Percentiles rank a stretch among this genome's conserved stretches.
Conservation (phyloP, 2,888 invertebrate species). For the Sisyra terminalis region DNA sequence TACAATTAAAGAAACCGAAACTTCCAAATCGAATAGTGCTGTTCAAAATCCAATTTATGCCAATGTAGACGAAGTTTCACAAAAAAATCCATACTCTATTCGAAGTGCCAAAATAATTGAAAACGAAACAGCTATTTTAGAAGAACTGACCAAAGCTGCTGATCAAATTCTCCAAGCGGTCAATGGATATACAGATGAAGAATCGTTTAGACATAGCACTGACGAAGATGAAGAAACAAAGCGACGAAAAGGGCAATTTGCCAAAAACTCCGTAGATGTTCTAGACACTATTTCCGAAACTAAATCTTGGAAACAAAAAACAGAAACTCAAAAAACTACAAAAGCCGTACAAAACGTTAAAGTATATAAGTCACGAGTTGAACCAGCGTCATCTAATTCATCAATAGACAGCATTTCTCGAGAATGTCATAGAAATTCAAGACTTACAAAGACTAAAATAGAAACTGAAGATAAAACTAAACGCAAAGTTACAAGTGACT, state of each 20-base stretch:
- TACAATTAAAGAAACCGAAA: background rate
- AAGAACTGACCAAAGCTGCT: conserved; percentile 38
- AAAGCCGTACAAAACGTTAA: conserved; percentile 10
- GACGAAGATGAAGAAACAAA: conserved; percentile 24
- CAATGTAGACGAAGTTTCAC: conserved; percentile 18
- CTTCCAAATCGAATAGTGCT: background rate
- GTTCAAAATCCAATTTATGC: conserved; percentile 21
- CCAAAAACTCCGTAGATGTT: conserved; percentile 15
- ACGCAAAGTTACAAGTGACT: conserved; percentile 15
- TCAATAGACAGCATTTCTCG: conserved; percentile 23
- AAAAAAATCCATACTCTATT: conserved; percentile 9
- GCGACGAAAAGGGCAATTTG: conserved; percentile 19
- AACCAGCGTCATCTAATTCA: conserved; percentile 24
- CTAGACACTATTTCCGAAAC: conserved; percentile 28
- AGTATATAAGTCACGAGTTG: conserved; percentile 17
- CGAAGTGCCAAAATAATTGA: conserved; percentile 25
- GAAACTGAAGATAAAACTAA: conserved; percentile 13
- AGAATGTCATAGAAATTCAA: conserved; percentile 6
- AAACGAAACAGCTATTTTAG: conserved; percentile 25
- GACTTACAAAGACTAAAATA: background rate
- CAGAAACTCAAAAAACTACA: conserved; percentile 11
- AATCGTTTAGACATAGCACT: conserved; percentile 20
- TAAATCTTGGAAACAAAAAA: conserved; percentile 22
- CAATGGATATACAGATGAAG: conserved; percentile 33
- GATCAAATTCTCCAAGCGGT: conserved; percentile 40